Evolutionary conservation across 2,888 invertebrate species (phyloP), one percentile per base, ranked within the genome.

Genomic region (Lasioglossum leucozonium): DNA sequence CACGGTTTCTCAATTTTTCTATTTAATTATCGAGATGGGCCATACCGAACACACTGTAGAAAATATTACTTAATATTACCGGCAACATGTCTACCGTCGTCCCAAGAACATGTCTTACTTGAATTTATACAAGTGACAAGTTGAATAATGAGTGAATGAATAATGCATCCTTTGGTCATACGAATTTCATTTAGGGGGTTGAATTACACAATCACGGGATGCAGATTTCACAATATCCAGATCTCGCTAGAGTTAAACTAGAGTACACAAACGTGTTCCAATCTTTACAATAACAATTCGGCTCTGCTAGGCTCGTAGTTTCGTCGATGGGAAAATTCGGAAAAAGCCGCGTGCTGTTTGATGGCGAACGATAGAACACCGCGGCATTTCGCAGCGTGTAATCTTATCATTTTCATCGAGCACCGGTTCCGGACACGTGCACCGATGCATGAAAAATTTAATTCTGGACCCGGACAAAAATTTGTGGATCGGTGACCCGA

Each of bases 341-440:
- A 1, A 18, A 34, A 34, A 22, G 65, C 18, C 65, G 34, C 34
- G 8, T 18, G 65, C 18, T 34, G 30, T 34, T 34, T 22, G 65
- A 65, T 65, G 18, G 65, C 6, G 10, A 65, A 18, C 65, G 65
- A 8, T 34, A 3, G 65, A 34, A 65, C 34, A 65, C n/a, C n/a
- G 34, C 34, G 10, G 8, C 65, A 34, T 34, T 65, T 65, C 65
- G 1, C 65, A 3, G n/a, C n/a, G 6, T 65, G 65, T 34, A 65
- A 65, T 65, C 65, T 34, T 22, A 65, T 34, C 18, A 65, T 65
- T 65, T 65, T 34, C 65, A 34, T 65, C 34, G 65, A 65, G 34
- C 65, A 34, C 34, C 65, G 65, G 65, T 65, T 65, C 4, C 18
- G 30, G 30, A 22, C 34, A 34, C 34, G 34, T 34, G 30, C 40